These are phyloP conservation scores for Steinernema hermaphroditum DNA, from an alignment of 2,888 invertebrate genomes.

Conservation along the genomic window DNA sequence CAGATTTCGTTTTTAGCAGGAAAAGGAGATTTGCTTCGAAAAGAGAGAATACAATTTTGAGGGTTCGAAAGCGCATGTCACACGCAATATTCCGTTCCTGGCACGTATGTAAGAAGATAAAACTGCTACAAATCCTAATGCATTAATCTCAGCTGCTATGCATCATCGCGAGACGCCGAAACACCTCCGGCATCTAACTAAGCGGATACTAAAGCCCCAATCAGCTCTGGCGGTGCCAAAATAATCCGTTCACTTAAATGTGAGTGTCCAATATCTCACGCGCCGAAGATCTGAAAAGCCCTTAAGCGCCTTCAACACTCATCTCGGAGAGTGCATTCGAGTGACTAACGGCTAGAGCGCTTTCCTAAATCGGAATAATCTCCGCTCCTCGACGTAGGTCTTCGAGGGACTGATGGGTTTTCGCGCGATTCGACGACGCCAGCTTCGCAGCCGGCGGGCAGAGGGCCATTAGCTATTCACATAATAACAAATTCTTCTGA, in stretches of 20 bases:
- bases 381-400: not conserved
- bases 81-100: not conserved
- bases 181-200: not conserved
- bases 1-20: too few relatives aligned
- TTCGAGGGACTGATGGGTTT: not conserved
- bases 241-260: not conserved
- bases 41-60: not conserved
- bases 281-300: not conserved
- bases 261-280: not conserved
- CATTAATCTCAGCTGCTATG: not conserved
- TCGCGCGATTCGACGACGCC: not conserved
- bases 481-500: constrained; percentile 24
- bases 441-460: not conserved
- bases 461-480: constrained; percentile 25
- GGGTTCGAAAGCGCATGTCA: not conserved
- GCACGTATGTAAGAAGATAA: not conserved
- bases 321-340: not conserved
- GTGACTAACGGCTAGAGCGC: not conserved
- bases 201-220: not conserved
- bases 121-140: not conserved
- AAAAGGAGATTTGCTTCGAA: too few relatives aligned
- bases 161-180: not conserved
- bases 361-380: not conserved
- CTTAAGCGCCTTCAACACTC: constrained; percentile 17
- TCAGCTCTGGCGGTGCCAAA: not conserved